Evolutionary conservation across 2,888 invertebrate species (phyloP).

Genomic region (Cryptus armator): DNA sequence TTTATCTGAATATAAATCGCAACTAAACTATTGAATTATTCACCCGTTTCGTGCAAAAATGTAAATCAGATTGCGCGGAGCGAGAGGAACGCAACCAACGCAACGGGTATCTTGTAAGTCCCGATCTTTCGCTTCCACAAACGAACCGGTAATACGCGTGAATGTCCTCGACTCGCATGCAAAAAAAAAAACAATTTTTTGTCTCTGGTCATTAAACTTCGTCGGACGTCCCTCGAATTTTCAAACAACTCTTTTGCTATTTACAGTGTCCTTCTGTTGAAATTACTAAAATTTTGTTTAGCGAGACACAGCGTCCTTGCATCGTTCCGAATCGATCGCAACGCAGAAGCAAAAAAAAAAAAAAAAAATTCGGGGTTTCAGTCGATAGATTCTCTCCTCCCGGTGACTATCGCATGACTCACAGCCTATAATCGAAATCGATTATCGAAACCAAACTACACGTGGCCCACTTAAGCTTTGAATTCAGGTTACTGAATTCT

Average conservation of each 20-base stretch:
- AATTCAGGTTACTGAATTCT: slow-evolving; percentile 52
- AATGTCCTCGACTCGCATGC: slow-evolving; percentile 49
- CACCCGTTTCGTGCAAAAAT: slow-evolving; percentile 1
- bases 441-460: slow-evolving; percentile 59
- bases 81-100: background rate
- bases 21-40: background rate
- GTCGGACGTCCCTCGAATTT: background rate
- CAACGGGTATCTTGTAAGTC: background rate
- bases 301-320: slow-evolving; percentile 36
- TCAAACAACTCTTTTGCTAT: background rate
- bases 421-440: slow-evolving; percentile 57
- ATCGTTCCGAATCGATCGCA: background rate
- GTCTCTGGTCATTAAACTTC: slow-evolving; percentile 20
- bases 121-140: slow-evolving; percentile 35
- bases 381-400: background rate
- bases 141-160: slow-evolving; percentile 55
- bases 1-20: background rate
- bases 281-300: background rate
- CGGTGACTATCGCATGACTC: background rate
- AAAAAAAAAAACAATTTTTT: slow-evolving; percentile 1
- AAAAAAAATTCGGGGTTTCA: background rate
- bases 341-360: background rate
- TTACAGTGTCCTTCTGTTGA: background rate
- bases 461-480: slow-evolving; percentile 38
- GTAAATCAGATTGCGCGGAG: slow-evolving; percentile 7